These are phyloP conservation scores for Lophotis ruficrista DNA, from an alignment of 2,113 vertebrate species.

Conservation along the genomic window DNA sequence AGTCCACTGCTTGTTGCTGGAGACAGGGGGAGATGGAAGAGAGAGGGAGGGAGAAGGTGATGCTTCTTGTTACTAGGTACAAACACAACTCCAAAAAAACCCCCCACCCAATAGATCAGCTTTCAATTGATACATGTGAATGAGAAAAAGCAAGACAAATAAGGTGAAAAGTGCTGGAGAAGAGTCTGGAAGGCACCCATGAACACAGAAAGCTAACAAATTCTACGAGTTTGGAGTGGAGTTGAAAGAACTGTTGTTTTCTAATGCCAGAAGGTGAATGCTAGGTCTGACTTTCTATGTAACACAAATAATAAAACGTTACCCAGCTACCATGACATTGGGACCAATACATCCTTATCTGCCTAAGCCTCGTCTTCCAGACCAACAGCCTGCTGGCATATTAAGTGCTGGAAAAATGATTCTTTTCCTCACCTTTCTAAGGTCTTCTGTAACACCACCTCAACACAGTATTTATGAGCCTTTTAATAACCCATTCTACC, in stretches of 20 bases:
- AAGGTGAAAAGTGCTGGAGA: not conserved
- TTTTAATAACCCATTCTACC: not conserved
- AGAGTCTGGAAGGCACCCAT: not conserved
- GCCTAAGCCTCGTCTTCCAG: not conserved
- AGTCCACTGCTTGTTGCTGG: not conserved
- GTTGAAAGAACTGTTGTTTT: not conserved
- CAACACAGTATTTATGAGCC: not conserved
- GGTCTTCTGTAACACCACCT: not conserved
- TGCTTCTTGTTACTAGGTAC: not conserved
- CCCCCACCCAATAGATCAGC: rapidly evolving
- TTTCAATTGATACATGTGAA: rapidly evolving
- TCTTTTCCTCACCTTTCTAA: not conserved
- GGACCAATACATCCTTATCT: not conserved
- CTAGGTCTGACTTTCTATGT: not conserved
- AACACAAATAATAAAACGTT: not conserved
- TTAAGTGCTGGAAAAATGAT: not conserved
- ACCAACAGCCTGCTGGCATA: not conserved
- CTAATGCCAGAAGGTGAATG: not conserved
- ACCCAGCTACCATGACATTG: not conserved
- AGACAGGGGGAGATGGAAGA: not conserved
- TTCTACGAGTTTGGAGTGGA: not conserved
- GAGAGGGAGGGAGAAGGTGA: not conserved
- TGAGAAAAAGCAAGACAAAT: not conserved
- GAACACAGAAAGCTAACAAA: not conserved
- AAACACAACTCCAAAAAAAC: not conserved